Evolutionary conservation across 2,797 vertebrate species (phyloP).

Genomic region (Enteromius treurensis): DNA sequence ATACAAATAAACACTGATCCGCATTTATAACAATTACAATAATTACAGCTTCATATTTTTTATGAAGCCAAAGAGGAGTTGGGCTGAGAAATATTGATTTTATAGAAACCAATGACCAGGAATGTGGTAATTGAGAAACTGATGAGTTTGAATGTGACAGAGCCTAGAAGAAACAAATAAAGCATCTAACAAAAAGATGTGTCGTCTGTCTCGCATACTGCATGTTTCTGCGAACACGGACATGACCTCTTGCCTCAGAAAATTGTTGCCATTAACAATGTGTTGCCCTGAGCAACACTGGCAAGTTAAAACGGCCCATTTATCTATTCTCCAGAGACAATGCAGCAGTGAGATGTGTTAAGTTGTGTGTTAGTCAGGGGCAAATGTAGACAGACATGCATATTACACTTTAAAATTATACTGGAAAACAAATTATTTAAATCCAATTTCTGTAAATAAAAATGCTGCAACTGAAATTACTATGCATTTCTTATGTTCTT

Average conservation of each 20-base stretch:
- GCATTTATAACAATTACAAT: too few relatives aligned
- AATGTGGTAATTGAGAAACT: constrained; percentile 9
- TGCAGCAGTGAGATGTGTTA: constrained; percentile 28
- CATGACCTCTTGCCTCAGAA: constrained; percentile 27
- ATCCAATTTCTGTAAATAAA: not conserved
- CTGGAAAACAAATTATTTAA: not conserved
- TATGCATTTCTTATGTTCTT: not conserved
- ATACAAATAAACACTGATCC: too few relatives aligned
- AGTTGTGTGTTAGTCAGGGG: not conserved
- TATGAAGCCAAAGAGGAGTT: not conserved
- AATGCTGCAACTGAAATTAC: not conserved
- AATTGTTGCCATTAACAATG: constrained; percentile 33
- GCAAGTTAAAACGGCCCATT: constrained; percentile 1
- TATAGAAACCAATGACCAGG: constrained; percentile 5
- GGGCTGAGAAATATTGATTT: not conserved
- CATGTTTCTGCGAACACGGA: constrained; percentile 11
- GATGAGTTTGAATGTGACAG: not conserved
- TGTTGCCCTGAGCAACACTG: constrained; percentile 39
- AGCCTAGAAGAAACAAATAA: constrained; percentile 23
- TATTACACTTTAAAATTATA: not conserved
- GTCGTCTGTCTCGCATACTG: not conserved
- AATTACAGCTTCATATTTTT: not conserved
- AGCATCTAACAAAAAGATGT: not conserved
- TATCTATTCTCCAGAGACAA: constrained; percentile 25
- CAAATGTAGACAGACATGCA: not conserved